Evolutionary conservation across 2,888 invertebrate species (phyloP).

Genomic region (Epinotia ramella): DNA sequence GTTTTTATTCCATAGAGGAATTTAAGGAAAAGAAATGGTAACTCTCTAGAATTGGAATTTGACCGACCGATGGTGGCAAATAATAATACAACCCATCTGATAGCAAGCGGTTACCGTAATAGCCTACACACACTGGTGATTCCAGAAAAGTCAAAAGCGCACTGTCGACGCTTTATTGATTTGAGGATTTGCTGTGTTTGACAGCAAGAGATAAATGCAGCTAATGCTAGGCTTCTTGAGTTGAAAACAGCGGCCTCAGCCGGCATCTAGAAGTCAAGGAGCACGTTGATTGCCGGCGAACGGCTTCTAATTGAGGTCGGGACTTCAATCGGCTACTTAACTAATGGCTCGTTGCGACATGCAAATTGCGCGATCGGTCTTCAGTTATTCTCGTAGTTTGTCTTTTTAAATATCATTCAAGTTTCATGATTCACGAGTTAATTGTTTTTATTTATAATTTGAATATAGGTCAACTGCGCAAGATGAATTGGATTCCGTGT

Average conservation of each 20-base stretch:
- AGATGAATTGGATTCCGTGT: no score
- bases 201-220: no score
- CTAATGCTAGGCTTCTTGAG: not conserved
- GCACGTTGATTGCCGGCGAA: not conserved
- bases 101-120: no score
- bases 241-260: not conserved
- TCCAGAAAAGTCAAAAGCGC: no score
- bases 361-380: slow-evolving; percentile 15
- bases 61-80: no score
- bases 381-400: not conserved
- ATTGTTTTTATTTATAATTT: not conserved
- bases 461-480: not conserved
- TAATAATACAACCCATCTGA: no score
- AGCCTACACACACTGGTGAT: no score
- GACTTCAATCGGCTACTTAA: slow-evolving; percentile 35
- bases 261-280: slow-evolving; percentile 11
- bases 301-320: slow-evolving; percentile 29
- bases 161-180: no score
- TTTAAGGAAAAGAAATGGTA: no score
- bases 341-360: slow-evolving; percentile 19
- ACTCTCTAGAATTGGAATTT: no score
- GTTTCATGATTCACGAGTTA: not conserved
- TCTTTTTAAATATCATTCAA: not conserved
- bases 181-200: no score
- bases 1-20: no score